Evolutionary conservation across 2,888 invertebrate species (phyloP).

Genomic region (Macrosoma leucophasiata): DNA sequence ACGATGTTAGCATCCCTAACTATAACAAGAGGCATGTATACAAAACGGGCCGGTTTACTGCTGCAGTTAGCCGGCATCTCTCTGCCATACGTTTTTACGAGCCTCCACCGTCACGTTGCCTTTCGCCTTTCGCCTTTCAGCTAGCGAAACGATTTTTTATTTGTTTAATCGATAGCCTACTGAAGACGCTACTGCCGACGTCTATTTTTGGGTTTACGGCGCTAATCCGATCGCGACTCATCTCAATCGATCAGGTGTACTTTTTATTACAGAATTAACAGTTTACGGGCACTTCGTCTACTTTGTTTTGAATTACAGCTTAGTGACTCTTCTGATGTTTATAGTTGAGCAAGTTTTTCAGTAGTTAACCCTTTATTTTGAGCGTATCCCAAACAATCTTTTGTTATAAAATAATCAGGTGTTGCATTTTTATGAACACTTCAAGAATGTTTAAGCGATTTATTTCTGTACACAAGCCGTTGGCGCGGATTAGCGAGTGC

Average conservation of each 20-base stretch:
- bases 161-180: constrained; percentile 73
- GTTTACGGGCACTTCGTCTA: constrained; percentile 66
- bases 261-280: constrained; percentile 66
- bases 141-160: constrained; percentile 70
- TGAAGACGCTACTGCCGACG: constrained; percentile 58
- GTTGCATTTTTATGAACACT: constrained; percentile 44
- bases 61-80: constrained; percentile 69
- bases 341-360: constrained; percentile 44
- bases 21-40: constrained; percentile 70
- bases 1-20: no score
- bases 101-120: constrained; percentile 63
- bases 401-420: constrained; percentile 38
- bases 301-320: constrained; percentile 59
- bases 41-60: constrained; percentile 69
- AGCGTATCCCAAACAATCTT: constrained; percentile 37
- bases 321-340: constrained; percentile 42
- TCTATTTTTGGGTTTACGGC: constrained; percentile 63
- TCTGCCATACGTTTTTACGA: constrained; percentile 73
- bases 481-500: constrained; percentile 53
- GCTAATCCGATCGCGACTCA: constrained; percentile 53
- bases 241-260: constrained; percentile 67
- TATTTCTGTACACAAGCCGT: constrained; percentile 53
- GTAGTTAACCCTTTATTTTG: constrained; percentile 42
- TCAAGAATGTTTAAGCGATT: constrained; percentile 54
- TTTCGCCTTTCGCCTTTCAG: constrained; percentile 70